These are phyloP conservation scores for Ciona savignyi DNA, from an alignment of 23 tunicate species.

Conservation along the genomic window DNA sequence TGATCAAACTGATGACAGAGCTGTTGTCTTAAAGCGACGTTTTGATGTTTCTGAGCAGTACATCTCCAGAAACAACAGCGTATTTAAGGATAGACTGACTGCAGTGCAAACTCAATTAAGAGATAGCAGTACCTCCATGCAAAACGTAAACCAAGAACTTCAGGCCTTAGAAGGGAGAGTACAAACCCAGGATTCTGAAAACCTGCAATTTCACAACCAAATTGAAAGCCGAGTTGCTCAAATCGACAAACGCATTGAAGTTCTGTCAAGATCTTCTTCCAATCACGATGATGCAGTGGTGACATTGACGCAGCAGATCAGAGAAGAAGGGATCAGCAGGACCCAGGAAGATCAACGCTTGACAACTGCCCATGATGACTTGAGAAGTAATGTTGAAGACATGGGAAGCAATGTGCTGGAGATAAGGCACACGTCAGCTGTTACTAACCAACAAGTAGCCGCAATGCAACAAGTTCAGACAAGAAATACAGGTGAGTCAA, in stretches of 20 bases:
- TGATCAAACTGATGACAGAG: conserved; percentile 13
- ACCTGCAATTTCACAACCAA: conserved; percentile 20
- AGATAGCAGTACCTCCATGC: neutral
- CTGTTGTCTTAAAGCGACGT: neutral
- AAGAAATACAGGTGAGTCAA: conserved; percentile 14
- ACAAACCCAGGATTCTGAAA: conserved; percentile 16
- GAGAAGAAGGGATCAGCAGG: conserved; percentile 20
- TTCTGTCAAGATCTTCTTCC: neutral
- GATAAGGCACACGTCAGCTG: neutral
- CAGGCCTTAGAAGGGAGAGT: conserved; percentile 22
- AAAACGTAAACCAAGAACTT: neutral
- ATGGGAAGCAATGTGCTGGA: neutral
- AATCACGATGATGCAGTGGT: conserved; percentile 6
- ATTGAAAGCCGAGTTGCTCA: conserved; percentile 8
- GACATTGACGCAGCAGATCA: conserved; percentile 1
- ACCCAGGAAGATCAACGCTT: neutral
- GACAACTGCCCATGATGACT: neutral
- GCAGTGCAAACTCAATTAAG: conserved; percentile 1
- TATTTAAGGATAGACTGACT: conserved; percentile 2
- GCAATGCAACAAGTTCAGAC: conserved; percentile 9
- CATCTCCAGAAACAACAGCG: conserved; percentile 19
- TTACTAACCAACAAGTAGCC: conserved; percentile 5
- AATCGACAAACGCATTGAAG: conserved; percentile 15
- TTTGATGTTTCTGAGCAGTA: neutral
- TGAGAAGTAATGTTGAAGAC: neutral